Evolutionary conservation across 2,797 vertebrate genomes (phyloP).

Genomic region (Sebastes oblongus): DNA sequence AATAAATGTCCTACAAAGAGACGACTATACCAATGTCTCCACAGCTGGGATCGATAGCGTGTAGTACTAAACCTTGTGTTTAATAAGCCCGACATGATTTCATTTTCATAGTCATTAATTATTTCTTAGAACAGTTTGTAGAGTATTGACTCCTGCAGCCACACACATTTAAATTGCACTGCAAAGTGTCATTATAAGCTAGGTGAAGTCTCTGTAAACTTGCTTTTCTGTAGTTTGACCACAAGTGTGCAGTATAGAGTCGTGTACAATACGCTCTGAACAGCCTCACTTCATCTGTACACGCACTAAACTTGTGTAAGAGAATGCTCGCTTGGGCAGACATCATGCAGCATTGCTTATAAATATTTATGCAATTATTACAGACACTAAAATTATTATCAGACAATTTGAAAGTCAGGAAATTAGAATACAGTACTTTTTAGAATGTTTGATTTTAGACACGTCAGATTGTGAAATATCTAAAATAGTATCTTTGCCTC

Average conservation of each 20-base stretch:
- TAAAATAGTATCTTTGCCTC: background rate
- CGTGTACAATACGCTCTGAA: background rate
- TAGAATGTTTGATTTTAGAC: background rate
- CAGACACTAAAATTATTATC: background rate
- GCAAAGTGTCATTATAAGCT: background rate
- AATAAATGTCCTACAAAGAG: background rate
- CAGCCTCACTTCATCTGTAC: background rate
- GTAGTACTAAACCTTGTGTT: no score
- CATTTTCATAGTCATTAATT: no score
- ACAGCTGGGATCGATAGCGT: no score
- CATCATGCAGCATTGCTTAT: background rate
- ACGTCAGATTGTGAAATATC: background rate
- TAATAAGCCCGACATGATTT: no score
- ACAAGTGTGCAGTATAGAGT: background rate
- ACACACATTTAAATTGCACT: background rate
- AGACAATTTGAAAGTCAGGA: background rate
- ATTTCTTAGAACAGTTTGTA: background rate
- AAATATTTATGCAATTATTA: background rate
- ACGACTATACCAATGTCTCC: background rate
- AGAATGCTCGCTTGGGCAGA: background rate
- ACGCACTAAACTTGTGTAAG: background rate
- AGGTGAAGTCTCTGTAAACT: background rate
- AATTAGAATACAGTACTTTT: background rate
- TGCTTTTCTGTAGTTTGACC: background rate
- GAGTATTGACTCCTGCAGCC: background rate